Conservation (phyloP, 1,140 invertebrate species). For the Gonatopus flavifemur region DNA sequence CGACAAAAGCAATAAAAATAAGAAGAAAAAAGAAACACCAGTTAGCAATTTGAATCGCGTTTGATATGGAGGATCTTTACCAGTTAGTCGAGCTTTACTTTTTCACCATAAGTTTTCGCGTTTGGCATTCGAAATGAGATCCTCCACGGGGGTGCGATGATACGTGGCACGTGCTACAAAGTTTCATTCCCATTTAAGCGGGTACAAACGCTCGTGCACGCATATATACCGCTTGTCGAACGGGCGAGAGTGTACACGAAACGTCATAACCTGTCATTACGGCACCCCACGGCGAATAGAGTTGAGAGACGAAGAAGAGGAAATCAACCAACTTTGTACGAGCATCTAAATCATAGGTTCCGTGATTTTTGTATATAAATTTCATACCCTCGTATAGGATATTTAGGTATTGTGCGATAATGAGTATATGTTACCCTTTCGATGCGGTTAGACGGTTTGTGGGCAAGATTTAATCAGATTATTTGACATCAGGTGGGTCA, state of each 20-base stretch:
- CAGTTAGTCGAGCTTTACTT: no score
- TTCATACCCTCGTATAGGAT: no score
- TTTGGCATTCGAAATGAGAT: conserved; percentile 19
- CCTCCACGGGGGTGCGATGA: conserved; percentile 11
- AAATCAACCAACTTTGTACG: conserved; percentile 6
- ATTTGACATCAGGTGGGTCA: no score
- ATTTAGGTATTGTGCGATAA: conserved; percentile 36
- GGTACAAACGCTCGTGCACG: neutral
- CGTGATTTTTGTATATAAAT: conserved; percentile 26
- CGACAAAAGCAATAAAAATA: neutral
- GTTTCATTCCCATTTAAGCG: no score
- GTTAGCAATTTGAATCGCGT: neutral
- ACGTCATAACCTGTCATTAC: conserved; percentile 33
- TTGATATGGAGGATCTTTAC: neutral
- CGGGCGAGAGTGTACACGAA: conserved; percentile 13
- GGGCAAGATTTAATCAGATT: no score
- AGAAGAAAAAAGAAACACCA: neutral
- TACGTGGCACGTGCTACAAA: conserved; percentile 18
- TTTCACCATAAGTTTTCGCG: no score
- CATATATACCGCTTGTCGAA: neutral
- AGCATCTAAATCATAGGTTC: conserved; percentile 44
- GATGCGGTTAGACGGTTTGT: no score
- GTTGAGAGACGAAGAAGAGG: conserved; percentile 8
- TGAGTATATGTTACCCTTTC: conserved; percentile 24
- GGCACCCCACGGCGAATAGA: conserved; percentile 18